Evolutionary conservation across 1,140 invertebrate genomes (phyloP).

Genomic region (Hormaphis cornu): DNA sequence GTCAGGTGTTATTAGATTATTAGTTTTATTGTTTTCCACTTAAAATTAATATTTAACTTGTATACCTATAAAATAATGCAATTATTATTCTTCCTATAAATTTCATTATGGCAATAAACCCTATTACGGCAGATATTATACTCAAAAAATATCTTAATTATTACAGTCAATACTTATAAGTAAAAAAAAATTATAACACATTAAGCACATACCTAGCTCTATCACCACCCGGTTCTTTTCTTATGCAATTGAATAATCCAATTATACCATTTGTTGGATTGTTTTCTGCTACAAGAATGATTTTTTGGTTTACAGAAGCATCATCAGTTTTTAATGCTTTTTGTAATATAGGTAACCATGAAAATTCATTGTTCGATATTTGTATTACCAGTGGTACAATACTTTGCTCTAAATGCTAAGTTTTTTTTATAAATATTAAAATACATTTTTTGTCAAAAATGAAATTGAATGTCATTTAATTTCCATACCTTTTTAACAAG

Average conservation of each 20-base stretch:
- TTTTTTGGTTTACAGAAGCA: slow-evolving; percentile 39
- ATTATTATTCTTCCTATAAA: no score
- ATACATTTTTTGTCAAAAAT: background rate
- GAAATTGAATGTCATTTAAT: background rate
- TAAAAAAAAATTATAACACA: background rate
- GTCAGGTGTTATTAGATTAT: no score
- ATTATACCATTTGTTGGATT: slow-evolving; percentile 65
- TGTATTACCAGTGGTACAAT: slow-evolving; percentile 37
- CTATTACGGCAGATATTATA: no score
- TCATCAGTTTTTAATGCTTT: slow-evolving; percentile 48
- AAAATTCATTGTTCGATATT: slow-evolving; percentile 42
- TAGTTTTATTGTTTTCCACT: no score
- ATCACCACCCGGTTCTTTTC: slow-evolving; percentile 58
- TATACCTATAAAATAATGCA: no score
- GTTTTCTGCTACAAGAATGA: slow-evolving; percentile 52
- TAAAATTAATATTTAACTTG: no score
- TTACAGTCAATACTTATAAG: no score
- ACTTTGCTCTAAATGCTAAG: slow-evolving; percentile 15
- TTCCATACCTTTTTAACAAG: slow-evolving; percentile 30
- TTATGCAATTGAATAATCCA: slow-evolving; percentile 69
- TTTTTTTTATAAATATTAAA: background rate
- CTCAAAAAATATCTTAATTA: no score
- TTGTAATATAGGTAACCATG: slow-evolving; percentile 50
- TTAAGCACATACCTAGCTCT: slow-evolving; percentile 41
- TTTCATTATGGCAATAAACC: no score